Base-by-base conservation (phyloP, 2,113 vertebrate genomes). In the Planiliza haematocheilus region DNA sequence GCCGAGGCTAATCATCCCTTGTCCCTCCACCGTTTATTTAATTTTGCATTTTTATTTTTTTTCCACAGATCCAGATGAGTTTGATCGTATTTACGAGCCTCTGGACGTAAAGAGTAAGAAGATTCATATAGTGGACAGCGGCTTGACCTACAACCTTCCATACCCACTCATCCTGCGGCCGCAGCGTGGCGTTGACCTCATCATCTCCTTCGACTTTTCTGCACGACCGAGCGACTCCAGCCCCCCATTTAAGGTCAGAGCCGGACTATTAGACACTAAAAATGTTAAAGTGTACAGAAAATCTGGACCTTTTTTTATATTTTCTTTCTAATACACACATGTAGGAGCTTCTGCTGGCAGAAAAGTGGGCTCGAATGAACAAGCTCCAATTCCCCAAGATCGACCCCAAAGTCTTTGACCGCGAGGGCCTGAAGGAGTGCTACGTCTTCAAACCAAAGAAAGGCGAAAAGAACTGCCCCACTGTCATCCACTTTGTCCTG, bases 311-410 rank as follows among this genome's bases (percentile, higher is more conserved):
- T 50, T 30, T 30, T 2, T 30, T 30, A 3, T 30, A 3, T 30
- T 30, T 30, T 30, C 24, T 30, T 51, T 24, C 8, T 74, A 1
- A 52, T 69, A 30, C 41, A 0, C 43, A 10, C 52, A 63, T 59
- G 12, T 67, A 99, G 98, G 98, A 99, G 86, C 95, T 99, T 61
- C 92, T 98, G 7, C 92, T 99, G 66, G 98, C 98, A 30, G 97
- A 99, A 84, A 99, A 99, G 81, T 99, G 98, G 97, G 97, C 97
- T 56, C 96, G 94, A 72, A 99, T 99, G 98, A 98, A 99, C 93
- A 99, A 98, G 66, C 96, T 99, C 38, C 94, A 96, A 0, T 99
- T 99, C 82, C 97, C 98, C 0, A 99, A 98, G 91, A 99, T 99
- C n/a, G 97, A 99, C 80, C 95, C 96, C 10, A 94, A 96, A 1